A percentile compares a stretch with the other conserved stretches of the same genome.
These are phyloP conservation scores for Andricus grossulariae DNA, from an alignment of 1,140 invertebrate species.

Conservation along the genomic window DNA sequence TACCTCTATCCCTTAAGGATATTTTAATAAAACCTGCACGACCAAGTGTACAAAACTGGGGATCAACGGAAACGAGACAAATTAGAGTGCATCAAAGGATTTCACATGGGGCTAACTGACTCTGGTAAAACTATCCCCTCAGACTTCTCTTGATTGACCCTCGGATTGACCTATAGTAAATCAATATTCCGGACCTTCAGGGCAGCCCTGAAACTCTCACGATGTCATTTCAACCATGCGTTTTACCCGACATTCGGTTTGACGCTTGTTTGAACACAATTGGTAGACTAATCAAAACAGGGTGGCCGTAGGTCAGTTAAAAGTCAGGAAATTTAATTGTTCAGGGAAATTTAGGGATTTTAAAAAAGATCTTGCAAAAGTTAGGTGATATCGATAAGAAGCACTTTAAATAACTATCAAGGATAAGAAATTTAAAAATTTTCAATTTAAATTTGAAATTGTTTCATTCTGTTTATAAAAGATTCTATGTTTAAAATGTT, in stretches of 20 bases:
- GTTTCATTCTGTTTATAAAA: too few species aligned
- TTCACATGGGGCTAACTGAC: slow-evolving; percentile 19
- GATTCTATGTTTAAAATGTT: too few species aligned
- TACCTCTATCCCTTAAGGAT: background rate
- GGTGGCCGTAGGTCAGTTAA: too few species aligned
- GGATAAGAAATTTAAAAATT: too few species aligned
- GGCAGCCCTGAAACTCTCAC: background rate
- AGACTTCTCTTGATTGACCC: background rate
- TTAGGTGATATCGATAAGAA: too few species aligned
- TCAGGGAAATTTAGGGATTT: too few species aligned
- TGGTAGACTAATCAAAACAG: background rate
- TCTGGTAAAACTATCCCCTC: background rate
- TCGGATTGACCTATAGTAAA: slow-evolving; percentile 24
- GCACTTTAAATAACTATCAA: too few species aligned
- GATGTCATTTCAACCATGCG: background rate
- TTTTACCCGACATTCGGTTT: background rate
- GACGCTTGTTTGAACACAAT: background rate
- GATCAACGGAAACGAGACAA: background rate
- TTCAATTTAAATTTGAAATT: too few species aligned
- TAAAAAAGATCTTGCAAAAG: too few species aligned
- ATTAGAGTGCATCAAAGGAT: slow-evolving; percentile 23
- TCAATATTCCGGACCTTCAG: background rate
- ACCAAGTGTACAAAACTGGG: background rate
- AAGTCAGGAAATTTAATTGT: too few species aligned
- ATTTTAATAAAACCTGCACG: background rate